phyloP scores from a whole-genome alignment of 2,797 vertebrate species.

The Martes flavigula region DNA sequence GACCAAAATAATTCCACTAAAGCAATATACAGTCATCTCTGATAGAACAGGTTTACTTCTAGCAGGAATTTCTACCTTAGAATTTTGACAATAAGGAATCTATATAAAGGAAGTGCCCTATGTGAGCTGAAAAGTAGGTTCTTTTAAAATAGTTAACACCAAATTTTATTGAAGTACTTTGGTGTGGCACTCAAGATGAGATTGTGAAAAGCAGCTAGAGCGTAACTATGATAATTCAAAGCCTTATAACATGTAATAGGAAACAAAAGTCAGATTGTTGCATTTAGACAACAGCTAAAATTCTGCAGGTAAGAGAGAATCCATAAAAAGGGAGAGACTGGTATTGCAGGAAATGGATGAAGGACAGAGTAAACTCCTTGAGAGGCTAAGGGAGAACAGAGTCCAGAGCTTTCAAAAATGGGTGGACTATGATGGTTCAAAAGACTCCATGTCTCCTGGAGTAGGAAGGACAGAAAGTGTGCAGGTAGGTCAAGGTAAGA shows the following conservation, averaged over 20 bases:
- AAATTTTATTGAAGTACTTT: not conserved
- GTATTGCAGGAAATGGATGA: not conserved
- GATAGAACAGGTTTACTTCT: not conserved
- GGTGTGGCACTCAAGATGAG: not conserved
- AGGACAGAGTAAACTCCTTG: not conserved
- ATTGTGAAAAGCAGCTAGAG: not conserved
- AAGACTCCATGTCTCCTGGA: not conserved
- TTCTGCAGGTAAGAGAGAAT: not conserved
- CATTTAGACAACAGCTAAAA: not conserved
- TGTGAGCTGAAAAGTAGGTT: not conserved
- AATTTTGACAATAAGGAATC: not conserved
- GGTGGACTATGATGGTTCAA: not conserved
- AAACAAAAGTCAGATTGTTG: not conserved
- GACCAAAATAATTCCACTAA: not conserved
- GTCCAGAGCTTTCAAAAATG: not conserved
- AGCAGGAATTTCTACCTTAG: not conserved
- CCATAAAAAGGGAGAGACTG: not conserved
- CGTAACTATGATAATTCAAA: not conserved
- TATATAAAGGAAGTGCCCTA: not conserved
- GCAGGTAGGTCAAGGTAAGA: fast-evolving
- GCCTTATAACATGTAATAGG: not conserved
- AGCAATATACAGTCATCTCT: not conserved
- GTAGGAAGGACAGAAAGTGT: not conserved
- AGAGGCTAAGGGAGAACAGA: not conserved
- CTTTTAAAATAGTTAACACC: not conserved